Percentiles rank a stretch among this genome's conserved stretches.
phyloP scores from a whole-genome alignment of 2,888 invertebrate species.

The Tetropium fuscum region DNA sequence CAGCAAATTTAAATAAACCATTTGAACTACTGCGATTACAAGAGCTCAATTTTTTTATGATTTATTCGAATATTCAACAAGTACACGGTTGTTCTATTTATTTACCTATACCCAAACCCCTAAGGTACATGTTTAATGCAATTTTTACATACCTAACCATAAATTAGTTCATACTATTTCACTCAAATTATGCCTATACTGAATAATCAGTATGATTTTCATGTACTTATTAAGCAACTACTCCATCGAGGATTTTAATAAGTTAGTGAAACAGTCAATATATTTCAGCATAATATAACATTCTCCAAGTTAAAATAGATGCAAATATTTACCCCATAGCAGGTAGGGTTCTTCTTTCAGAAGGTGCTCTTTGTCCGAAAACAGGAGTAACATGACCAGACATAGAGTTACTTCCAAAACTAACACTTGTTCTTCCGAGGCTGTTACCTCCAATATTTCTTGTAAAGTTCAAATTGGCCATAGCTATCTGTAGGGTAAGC shows the following conservation, averaged over 20 bases:
- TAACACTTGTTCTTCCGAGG: constrained; percentile 75
- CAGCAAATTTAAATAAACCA: constrained; percentile 5
- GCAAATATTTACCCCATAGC: constrained; percentile 63
- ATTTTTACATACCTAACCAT: background rate
- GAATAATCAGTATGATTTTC: no score
- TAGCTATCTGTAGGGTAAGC: constrained; percentile 71
- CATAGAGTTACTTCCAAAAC: constrained; percentile 76
- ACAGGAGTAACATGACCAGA: constrained; percentile 84
- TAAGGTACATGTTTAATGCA: background rate
- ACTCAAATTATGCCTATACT: no score
- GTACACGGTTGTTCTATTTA: no score
- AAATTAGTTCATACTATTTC: constrained; percentile 6
- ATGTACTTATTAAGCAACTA: no score
- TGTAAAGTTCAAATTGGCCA: constrained; percentile 95
- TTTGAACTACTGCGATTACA: constrained; percentile 8
- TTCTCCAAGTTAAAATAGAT: constrained; percentile 4
- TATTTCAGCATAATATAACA: constrained; percentile 2
- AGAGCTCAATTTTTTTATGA: no score
- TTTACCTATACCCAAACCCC: no score
- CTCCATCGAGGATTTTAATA: no score
- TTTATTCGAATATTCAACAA: no score
- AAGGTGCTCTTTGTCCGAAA: constrained; percentile 85
- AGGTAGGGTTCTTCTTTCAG: constrained; percentile 77
- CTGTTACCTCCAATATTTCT: constrained; percentile 88
- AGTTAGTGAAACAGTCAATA: constrained; percentile 1